Evolutionary conservation across 2,113 vertebrate species (phyloP).

Genomic region (Tragulus kanchil): DNA sequence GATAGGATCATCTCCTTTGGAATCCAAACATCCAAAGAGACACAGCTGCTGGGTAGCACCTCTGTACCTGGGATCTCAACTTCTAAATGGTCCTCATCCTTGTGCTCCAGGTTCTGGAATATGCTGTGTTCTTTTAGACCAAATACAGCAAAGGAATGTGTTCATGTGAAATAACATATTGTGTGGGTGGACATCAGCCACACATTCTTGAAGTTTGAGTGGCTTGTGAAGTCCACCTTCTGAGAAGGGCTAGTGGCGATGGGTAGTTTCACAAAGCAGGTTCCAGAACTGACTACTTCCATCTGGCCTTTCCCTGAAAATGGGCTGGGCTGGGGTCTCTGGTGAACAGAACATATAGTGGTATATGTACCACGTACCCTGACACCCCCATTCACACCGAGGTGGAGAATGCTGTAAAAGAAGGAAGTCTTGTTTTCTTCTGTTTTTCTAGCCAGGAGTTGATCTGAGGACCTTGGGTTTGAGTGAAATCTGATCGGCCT

Average conservation of each 20-base stretch:
- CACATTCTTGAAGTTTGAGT: slow-evolving; percentile 36
- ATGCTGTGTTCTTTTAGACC: not conserved
- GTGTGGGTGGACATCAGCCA: not conserved
- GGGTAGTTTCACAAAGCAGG: not conserved
- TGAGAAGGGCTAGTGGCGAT: not conserved
- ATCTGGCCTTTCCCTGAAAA: not conserved
- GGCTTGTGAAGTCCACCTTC: not conserved
- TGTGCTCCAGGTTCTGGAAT: not conserved
- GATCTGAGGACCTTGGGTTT: not conserved
- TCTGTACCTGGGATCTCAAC: not conserved
- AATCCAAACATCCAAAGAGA: not conserved
- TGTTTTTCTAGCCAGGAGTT: slow-evolving; percentile 18
- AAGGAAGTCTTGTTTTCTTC: not conserved
- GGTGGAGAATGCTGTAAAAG: not conserved
- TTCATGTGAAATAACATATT: not conserved
- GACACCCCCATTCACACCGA: not conserved
- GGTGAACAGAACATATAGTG: not conserved
- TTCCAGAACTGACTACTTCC: not conserved
- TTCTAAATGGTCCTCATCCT: not conserved
- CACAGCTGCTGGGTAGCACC: not conserved
- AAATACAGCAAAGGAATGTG: not conserved
- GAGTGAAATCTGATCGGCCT: not conserved
- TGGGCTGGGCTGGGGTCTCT: not conserved
- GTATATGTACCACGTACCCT: not conserved
- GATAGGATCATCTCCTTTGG: not conserved